Percentiles rank a stretch among this genome's conserved stretches.
Conservation (phyloP, 2,113 vertebrate species). For the Odocoileus virginianus region DNA sequence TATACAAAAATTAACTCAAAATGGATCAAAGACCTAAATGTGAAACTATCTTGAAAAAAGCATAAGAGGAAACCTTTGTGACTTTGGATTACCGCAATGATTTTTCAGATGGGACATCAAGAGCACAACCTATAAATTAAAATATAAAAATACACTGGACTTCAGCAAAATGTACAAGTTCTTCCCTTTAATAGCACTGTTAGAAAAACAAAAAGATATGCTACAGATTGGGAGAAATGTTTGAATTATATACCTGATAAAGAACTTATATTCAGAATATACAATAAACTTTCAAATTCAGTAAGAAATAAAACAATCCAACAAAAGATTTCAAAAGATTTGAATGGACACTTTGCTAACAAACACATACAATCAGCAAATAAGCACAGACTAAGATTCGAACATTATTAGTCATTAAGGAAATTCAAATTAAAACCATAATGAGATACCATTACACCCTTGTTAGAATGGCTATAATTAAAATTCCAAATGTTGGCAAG, state of each 20-base stretch:
- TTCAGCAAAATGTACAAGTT: background rate
- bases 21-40: background rate
- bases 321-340: background rate
- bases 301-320: background rate
- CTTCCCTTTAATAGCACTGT: background rate
- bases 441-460: background rate
- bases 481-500: background rate
- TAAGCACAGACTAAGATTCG: background rate
- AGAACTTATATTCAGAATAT: background rate
- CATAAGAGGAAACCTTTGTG: background rate
- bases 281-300: background rate
- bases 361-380: background rate
- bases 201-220: background rate
- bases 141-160: background rate
- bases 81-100: background rate
- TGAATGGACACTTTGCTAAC: background rate
- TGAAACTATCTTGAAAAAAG: background rate
- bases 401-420: background rate
- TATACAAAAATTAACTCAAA: background rate
- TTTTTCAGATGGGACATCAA: background rate
- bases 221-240: background rate
- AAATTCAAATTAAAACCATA: background rate
- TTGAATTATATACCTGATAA: background rate
- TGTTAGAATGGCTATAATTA: conserved; percentile 15
- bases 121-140: background rate